These are phyloP conservation scores for Neopelma chrysocephalum DNA, from an alignment of 2,797 vertebrate genomes.

Conservation along the genomic window DNA sequence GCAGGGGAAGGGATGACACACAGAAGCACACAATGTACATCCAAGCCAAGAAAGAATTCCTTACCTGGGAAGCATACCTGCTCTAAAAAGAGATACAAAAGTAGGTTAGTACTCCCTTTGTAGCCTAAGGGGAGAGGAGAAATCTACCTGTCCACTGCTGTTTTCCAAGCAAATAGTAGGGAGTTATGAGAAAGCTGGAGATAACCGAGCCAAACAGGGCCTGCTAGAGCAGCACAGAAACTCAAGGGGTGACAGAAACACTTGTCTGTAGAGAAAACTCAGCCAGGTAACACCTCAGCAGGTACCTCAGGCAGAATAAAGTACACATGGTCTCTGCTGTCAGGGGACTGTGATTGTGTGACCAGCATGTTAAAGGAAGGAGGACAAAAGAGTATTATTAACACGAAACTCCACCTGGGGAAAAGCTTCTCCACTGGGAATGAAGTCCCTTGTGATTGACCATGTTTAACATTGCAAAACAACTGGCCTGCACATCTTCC, in stretches of 20 bases:
- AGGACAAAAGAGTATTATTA: not conserved
- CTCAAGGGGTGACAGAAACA: not conserved
- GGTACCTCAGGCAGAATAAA: not conserved
- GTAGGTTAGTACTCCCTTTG: not conserved
- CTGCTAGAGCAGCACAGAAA: not conserved
- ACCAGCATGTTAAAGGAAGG: not conserved
- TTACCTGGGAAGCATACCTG: not conserved
- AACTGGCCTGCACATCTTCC: not conserved
- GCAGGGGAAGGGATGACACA: not conserved
- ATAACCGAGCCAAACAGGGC: not conserved
- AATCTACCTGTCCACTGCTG: not conserved
- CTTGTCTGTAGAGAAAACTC: accelerated
- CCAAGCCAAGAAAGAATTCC: not conserved
- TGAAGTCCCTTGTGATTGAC: not conserved
- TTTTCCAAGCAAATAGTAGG: not conserved
- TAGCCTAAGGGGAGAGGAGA: not conserved
- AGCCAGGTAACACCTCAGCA: not conserved
- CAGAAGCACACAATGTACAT: accelerated
- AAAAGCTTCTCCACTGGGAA: not conserved
- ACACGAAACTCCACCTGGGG: not conserved
- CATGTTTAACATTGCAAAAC: not conserved
- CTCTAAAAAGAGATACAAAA: not conserved
- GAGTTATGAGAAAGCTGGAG: not conserved
- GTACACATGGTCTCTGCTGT: not conserved
- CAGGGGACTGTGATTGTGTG: accelerated